phyloP scores from a whole-genome alignment of 2,888 invertebrate genomes.

The Drymonia ruficornis region DNA sequence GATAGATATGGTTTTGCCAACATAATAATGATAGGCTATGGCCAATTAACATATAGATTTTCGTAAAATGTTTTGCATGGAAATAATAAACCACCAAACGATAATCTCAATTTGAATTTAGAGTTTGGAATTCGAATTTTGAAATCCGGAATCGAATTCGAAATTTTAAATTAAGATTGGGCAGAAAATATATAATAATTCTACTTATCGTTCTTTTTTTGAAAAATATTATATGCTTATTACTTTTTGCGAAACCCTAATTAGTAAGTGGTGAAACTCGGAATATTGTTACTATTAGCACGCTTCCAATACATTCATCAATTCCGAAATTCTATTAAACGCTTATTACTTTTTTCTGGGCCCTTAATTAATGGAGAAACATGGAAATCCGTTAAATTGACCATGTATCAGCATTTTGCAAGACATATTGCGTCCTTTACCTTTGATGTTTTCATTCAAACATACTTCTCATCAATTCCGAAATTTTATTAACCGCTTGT shows the following conservation, averaged over 20 bases:
- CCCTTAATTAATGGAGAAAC: slow-evolving; percentile 20
- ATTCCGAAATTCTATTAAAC: slow-evolving; percentile 33
- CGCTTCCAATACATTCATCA: slow-evolving; percentile 21
- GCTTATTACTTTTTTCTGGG: slow-evolving; percentile 21
- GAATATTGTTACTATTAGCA: background rate
- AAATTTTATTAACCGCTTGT: slow-evolving; percentile 25
- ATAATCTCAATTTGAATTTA: too few relatives aligned
- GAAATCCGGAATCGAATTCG: too few relatives aligned
- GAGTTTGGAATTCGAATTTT: too few relatives aligned
- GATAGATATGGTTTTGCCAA: too few relatives aligned
- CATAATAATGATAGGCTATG: too few relatives aligned
- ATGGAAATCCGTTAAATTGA: slow-evolving; percentile 14
- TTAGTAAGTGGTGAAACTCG: background rate
- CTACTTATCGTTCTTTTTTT: too few relatives aligned
- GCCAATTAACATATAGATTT: too few relatives aligned
- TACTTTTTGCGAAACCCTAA: slow-evolving; percentile 2
- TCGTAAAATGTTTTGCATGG: too few relatives aligned
- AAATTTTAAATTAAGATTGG: too few relatives aligned
- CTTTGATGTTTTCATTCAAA: background rate
- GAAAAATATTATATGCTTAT: slow-evolving; percentile 2
- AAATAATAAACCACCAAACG: too few relatives aligned
- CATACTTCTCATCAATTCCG: background rate
- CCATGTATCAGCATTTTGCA: background rate
- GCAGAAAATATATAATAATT: too few relatives aligned
- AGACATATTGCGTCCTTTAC: background rate